phyloP scores from a whole-genome alignment of 2,888 invertebrate species.

The Parthenolecanium corni region DNA sequence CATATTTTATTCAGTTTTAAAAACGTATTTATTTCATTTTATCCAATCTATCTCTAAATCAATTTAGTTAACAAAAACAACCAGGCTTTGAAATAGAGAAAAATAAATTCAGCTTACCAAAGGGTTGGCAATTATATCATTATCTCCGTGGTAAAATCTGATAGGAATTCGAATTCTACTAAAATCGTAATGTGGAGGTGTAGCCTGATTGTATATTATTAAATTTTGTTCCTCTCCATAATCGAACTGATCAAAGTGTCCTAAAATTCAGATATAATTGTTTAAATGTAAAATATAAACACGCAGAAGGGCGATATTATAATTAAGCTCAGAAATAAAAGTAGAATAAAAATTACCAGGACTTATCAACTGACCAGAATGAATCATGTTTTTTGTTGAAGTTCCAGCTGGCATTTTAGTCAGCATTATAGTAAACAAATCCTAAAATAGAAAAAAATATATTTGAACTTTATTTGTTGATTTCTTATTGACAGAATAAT shows the following conservation, averaged over 20 bases:
- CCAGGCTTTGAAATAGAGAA: no score
- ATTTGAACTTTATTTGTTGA: no score
- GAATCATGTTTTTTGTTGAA: constrained; percentile 58
- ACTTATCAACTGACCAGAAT: constrained; percentile 53
- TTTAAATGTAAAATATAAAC: neutral
- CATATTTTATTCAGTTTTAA: no score
- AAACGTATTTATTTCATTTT: no score
- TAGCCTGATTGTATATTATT: constrained; percentile 42
- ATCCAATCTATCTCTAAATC: no score
- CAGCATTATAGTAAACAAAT: constrained; percentile 54
- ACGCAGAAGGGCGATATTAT: neutral
- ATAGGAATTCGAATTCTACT: constrained; percentile 49
- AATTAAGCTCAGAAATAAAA: neutral
- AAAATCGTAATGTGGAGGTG: constrained; percentile 48
- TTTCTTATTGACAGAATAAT: no score
- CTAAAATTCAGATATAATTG: neutral
- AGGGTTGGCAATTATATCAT: constrained; percentile 50
- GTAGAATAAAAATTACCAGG: constrained; percentile 34
- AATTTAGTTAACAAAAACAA: no score
- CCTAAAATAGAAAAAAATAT: constrained; percentile 43
- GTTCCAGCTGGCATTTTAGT: constrained; percentile 62
- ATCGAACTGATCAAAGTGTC: constrained; percentile 41
- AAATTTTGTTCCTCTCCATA: constrained; percentile 44
- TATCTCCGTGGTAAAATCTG: constrained; percentile 49
- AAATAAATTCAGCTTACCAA: constrained; percentile 44